Percentiles rank a stretch among this genome's conserved stretches.
These are phyloP conservation scores for Odontomachus brunneus DNA, from an alignment of 1,140 invertebrate genomes.

Conservation along the genomic window DNA sequence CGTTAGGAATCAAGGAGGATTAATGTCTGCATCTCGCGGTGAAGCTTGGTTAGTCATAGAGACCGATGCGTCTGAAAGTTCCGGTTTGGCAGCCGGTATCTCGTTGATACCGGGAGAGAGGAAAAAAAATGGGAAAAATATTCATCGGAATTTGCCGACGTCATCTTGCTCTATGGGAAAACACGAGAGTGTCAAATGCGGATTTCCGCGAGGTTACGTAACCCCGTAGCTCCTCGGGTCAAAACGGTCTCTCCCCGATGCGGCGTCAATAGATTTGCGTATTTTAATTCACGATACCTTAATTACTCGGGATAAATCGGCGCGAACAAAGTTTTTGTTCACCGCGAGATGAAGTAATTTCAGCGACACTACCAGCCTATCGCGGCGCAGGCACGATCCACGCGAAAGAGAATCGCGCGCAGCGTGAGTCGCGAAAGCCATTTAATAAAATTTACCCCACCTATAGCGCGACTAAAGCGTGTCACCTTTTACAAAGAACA, in stretches of 20 bases:
- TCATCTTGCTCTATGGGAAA: no score
- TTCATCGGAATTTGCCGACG: no score
- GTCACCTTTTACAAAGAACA: conserved; percentile 15
- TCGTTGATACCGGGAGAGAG: background rate
- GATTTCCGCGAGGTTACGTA: no score
- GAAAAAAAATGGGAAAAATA: no score
- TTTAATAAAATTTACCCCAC: conserved; percentile 44
- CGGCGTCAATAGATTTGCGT: no score
- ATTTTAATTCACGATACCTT: no score
- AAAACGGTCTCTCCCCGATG: no score
- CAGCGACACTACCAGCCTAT: background rate
- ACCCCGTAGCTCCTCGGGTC: no score
- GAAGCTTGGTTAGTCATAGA: background rate
- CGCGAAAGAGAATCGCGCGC: background rate
- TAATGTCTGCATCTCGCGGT: conserved; percentile 44
- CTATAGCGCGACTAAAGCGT: conserved; percentile 13
- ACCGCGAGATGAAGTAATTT: no score
- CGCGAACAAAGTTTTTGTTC: no score
- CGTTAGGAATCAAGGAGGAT: conserved; percentile 59
- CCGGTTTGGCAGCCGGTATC: conserved; percentile 34
- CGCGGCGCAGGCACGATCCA: background rate
- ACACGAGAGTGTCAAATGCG: no score
- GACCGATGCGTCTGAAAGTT: conserved; percentile 18
- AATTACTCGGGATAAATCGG: no score
- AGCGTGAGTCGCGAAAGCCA: conserved; percentile 6